These are phyloP conservation scores for Pentamera pediparva DNA, from an alignment of 53 echinoderm and acorn worm species.

Conservation along the genomic window DNA sequence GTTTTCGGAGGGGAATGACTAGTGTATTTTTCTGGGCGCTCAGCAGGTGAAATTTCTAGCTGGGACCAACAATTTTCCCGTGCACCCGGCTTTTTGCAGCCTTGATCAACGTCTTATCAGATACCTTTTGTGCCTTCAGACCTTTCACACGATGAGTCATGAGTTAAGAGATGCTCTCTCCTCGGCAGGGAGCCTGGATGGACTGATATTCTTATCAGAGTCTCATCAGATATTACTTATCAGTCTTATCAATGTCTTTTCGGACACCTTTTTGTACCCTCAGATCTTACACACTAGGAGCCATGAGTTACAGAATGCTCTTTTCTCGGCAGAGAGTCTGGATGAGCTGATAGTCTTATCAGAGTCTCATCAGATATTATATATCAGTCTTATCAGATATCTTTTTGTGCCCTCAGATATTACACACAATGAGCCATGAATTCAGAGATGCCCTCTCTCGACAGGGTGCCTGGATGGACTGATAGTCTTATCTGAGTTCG, in stretches of 20 bases:
- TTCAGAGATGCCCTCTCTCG: conserved; percentile 53
- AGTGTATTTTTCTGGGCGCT: too few relatives aligned
- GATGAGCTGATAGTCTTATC: conserved; percentile 63
- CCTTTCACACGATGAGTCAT: conserved; percentile 77
- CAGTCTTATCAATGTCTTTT: too few relatives aligned
- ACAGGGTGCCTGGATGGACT: conserved; percentile 60
- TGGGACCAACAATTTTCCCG: too few relatives aligned
- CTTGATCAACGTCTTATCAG: too few relatives aligned
- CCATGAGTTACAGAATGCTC: conserved; percentile 68
- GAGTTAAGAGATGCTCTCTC: conserved; percentile 65
- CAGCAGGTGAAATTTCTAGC: too few relatives aligned
- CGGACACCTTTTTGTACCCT: not conserved
- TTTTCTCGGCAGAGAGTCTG: conserved; percentile 56
- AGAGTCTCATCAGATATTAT: too few relatives aligned
- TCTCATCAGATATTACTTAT: too few relatives aligned
- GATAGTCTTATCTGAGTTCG: too few relatives aligned
- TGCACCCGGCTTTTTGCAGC: too few relatives aligned
- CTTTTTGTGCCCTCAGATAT: conserved; percentile 48
- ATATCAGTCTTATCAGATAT: too few relatives aligned
- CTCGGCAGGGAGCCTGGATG: conserved; percentile 55
- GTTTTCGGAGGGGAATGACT: too few relatives aligned
- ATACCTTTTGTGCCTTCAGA: conserved; percentile 46
- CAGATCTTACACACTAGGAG: conserved; percentile 96
- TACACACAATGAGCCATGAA: conserved; percentile 83
- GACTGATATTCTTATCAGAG: too few relatives aligned